Evolutionary conservation across 1,140 invertebrate species (phyloP).

Genomic region (Drosophila melanica): DNA sequence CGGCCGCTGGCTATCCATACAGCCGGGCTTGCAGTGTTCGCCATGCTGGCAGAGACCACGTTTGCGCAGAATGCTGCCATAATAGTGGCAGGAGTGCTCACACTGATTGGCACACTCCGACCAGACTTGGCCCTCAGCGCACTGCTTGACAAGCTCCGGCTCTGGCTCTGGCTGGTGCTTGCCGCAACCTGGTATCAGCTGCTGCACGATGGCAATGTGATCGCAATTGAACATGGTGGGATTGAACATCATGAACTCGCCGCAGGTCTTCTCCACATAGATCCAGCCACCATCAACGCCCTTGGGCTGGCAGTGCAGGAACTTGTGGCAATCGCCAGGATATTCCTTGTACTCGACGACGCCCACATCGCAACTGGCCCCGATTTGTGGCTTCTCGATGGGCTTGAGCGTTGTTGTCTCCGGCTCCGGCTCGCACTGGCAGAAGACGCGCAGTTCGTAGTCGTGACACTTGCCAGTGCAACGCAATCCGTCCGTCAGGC

Average conservation of each 20-base stretch:
- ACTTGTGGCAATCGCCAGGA: slow-evolving; percentile 86
- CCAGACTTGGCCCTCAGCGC: slow-evolving; percentile 84
- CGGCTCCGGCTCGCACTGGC: slow-evolving; percentile 86
- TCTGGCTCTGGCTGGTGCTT: slow-evolving; percentile 25
- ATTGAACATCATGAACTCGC: slow-evolving; percentile 87
- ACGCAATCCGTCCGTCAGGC: slow-evolving; percentile 88
- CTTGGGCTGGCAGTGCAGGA: slow-evolving; percentile 86
- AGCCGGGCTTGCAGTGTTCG: slow-evolving; percentile 78
- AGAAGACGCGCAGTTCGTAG: slow-evolving; percentile 90
- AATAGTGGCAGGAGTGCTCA: slow-evolving; percentile 86
- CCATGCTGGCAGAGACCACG: slow-evolving; percentile 70
- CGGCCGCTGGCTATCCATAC: slow-evolving; percentile 78
- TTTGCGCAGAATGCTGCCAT: slow-evolving; percentile 72
- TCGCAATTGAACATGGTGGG: slow-evolving; percentile 87
- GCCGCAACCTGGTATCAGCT: slow-evolving; percentile 87
- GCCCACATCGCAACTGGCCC: slow-evolving; percentile 55
- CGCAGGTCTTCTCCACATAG: slow-evolving; percentile 86
- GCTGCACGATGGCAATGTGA: slow-evolving; percentile 86
- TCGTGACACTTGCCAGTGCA: slow-evolving; percentile 87
- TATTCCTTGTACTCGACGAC: slow-evolving; percentile 83
- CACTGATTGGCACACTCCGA: slow-evolving; percentile 87
- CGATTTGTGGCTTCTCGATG: slow-evolving; percentile 57
- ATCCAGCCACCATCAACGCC: slow-evolving; percentile 59
- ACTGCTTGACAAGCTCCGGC: slow-evolving; percentile 45
- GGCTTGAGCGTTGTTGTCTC: slow-evolving; percentile 32